phyloP scores from a whole-genome alignment of 2,888 invertebrate species.

The Nowickia ferox region DNA sequence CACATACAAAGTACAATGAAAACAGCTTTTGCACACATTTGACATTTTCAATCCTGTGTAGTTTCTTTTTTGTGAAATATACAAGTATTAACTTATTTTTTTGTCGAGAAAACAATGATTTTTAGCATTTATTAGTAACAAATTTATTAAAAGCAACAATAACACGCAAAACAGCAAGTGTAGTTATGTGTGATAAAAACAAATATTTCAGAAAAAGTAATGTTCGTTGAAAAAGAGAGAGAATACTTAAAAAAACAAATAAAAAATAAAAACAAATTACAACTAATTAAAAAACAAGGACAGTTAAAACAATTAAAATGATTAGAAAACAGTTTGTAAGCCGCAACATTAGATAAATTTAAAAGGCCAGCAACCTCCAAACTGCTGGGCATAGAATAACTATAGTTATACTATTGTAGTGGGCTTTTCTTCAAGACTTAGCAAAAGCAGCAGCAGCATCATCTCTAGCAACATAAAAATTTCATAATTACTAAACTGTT shows the following conservation, averaged over 20 bases:
- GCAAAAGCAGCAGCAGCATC: neutral
- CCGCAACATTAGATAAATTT: neutral
- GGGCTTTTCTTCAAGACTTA: neutral
- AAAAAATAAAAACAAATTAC: neutral
- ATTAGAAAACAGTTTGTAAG: slow-evolving; percentile 16
- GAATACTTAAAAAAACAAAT: slow-evolving; percentile 14
- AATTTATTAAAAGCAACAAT: neutral
- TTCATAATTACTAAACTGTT: slow-evolving; percentile 20
- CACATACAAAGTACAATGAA: slow-evolving; percentile 45
- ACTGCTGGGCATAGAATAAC: neutral
- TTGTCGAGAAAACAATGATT: slow-evolving; percentile 10
- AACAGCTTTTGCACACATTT: slow-evolving; percentile 37
- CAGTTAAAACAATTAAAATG: neutral
- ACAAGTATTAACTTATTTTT: slow-evolving; percentile 2
- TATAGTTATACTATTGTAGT: too few species aligned
- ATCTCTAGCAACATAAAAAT: slow-evolving; percentile 1
- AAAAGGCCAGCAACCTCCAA: neutral
- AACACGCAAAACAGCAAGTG: neutral
- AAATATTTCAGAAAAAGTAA: neutral
- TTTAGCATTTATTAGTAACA: slow-evolving; percentile 41
- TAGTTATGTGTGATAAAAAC: neutral
- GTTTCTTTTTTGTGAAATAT: slow-evolving; percentile 22
- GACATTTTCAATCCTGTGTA: slow-evolving; percentile 36
- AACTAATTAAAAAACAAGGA: slow-evolving; percentile 16
- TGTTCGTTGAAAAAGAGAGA: neutral